phyloP scores from a whole-genome alignment of 2,797 vertebrate species.

The Macropus fuliginosus region DNA sequence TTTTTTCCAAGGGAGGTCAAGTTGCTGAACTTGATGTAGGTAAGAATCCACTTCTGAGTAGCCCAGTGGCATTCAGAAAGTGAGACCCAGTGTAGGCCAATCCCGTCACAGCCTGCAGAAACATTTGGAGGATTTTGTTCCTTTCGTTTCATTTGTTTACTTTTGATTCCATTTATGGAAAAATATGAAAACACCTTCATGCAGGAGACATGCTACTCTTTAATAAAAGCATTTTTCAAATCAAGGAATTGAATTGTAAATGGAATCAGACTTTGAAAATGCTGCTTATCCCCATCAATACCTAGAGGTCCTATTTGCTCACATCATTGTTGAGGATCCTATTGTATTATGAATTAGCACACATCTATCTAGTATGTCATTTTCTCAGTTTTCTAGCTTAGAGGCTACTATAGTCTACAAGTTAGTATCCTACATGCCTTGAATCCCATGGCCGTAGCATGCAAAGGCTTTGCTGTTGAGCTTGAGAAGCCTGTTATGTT shows the following conservation, averaged over 20 bases:
- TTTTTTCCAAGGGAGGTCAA: neutral
- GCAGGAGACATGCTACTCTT: neutral
- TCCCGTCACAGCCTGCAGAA: neutral
- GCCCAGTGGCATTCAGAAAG: neutral
- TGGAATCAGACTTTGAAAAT: neutral
- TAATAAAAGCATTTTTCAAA: conserved; percentile 17
- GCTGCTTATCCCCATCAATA: neutral
- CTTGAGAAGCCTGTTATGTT: neutral
- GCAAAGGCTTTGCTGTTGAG: conserved; percentile 48
- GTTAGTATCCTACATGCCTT: neutral
- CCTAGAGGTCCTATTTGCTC: neutral
- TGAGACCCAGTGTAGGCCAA: neutral
- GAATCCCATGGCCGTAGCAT: conserved; percentile 28
- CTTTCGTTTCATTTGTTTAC: neutral
- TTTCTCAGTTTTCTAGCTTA: neutral
- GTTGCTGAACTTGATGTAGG: conserved; percentile 8
- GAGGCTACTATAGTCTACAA: neutral
- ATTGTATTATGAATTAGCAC: conserved; percentile 29
- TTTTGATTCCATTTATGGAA: conserved; percentile 36
- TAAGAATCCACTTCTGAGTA: conserved; percentile 5
- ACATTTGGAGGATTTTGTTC: neutral
- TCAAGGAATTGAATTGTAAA: neutral
- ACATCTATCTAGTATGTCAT: neutral
- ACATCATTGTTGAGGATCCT: conserved; percentile 15
- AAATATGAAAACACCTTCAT: conserved; percentile 31